A percentile compares a stretch with the other conserved stretches of the same genome.
Evolutionary conservation across 2,888 invertebrate species (phyloP).

Genomic region (Vannuccia rotundouncinata): DNA sequence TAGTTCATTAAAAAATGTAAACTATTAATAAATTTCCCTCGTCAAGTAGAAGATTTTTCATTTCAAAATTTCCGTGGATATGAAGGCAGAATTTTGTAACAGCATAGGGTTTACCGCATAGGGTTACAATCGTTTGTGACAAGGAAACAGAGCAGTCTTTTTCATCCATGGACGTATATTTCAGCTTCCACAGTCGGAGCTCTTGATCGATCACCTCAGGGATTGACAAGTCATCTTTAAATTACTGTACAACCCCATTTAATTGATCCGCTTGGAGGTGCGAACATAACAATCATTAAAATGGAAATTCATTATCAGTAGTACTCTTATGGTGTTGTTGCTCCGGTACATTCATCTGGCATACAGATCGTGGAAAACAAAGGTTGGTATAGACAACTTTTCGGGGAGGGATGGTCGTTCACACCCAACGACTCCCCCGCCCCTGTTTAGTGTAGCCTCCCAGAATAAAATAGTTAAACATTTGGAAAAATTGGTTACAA

Average conservation of each 20-base stretch:
- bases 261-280: neutral
- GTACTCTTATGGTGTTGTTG: constrained; percentile 8
- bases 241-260: neutral
- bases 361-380: constrained; percentile 11
- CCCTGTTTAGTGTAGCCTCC: too few species aligned
- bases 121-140: neutral
- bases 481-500: too few species aligned
- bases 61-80: constrained; percentile 4
- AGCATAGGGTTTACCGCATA: constrained; percentile 6
- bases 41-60: neutral
- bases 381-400: constrained; percentile 24
- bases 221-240: neutral
- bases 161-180: constrained; percentile 14
- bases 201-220: constrained; percentile 5
- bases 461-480: too few species aligned
- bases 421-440: too few species aligned
- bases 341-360: constrained; percentile 6
- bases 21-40: too few species aligned
- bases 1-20: too few species aligned
- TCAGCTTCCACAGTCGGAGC: constrained; percentile 2
- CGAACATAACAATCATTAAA: constrained; percentile 10
- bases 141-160: neutral
- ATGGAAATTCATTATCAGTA: constrained; percentile 9
- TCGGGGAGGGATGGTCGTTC: too few species aligned
- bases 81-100: constrained; percentile 13